These are phyloP conservation scores for Chionoecetes opilio DNA, from an alignment of 1,140 invertebrate genomes.

Conservation along the genomic window DNA sequence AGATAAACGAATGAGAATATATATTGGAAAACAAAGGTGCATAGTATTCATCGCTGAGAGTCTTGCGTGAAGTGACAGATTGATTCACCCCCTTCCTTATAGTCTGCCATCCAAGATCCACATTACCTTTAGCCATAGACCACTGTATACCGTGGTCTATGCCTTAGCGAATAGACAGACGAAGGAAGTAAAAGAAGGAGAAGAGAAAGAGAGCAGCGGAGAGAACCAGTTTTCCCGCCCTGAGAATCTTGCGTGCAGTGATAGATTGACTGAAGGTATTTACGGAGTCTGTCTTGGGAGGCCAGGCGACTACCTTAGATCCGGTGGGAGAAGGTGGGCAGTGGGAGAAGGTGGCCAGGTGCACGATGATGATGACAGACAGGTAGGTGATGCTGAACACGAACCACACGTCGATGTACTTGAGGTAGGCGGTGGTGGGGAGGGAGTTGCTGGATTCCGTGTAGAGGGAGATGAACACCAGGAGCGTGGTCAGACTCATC, in stretches of 20 bases:
- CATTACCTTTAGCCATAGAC: too few species aligned
- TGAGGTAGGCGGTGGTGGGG: conserved; percentile 56
- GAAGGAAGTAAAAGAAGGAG: conserved; percentile 4
- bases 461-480: conserved; percentile 62
- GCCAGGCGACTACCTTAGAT: not conserved
- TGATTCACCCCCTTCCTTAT: too few species aligned
- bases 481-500: conserved; percentile 56
- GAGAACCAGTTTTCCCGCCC: not conserved
- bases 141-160: too few species aligned
- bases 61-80: not conserved
- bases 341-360: conserved; percentile 42
- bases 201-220: not conserved
- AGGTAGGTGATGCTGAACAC: conserved; percentile 64
- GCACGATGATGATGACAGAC: conserved; percentile 52
- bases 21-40: not conserved
- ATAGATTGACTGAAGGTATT: not conserved
- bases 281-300: not conserved
- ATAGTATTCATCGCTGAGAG: not conserved
- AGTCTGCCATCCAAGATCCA: too few species aligned
- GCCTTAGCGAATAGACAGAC: too few species aligned
- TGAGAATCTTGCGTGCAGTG: not conserved
- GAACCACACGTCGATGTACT: conserved; percentile 66
- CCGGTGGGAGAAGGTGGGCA: not conserved
- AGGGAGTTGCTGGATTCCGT: conserved; percentile 54
- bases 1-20: not conserved